phyloP scores from a whole-genome alignment of 1,140 invertebrate species.

The Meteorus sp. region DNA sequence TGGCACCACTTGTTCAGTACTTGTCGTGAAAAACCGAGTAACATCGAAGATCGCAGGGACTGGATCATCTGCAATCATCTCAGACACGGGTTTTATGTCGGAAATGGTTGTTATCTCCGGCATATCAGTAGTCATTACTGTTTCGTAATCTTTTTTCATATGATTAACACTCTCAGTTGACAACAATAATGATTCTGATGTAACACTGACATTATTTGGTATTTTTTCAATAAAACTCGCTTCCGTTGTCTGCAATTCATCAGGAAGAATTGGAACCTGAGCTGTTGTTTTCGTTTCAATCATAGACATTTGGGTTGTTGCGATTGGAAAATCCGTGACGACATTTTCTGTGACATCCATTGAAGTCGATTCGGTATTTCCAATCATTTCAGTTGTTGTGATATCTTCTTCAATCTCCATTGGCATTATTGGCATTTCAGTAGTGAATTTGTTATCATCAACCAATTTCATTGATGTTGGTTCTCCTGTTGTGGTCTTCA shows the following conservation, averaged over 20 bases:
- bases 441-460: constrained; percentile 47
- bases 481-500: constrained; percentile 13
- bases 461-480: constrained; percentile 30
- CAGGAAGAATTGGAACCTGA: constrained; percentile 51
- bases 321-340: constrained; percentile 21
- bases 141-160: not conserved
- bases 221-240: constrained; percentile 20
- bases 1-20: constrained; percentile 28
- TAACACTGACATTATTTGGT: not conserved
- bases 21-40: constrained; percentile 35
- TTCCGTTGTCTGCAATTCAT: constrained; percentile 50
- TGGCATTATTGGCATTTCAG: constrained; percentile 51
- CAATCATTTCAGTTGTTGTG: constrained; percentile 40
- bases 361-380: constrained; percentile 28
- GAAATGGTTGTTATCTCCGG: constrained; percentile 30
- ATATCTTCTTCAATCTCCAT: constrained; percentile 52
- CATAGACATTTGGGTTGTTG: constrained; percentile 37
- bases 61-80: constrained; percentile 46
- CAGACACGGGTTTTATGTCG: constrained; percentile 50
- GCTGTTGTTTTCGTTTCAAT: constrained; percentile 49
- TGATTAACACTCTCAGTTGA: constrained; percentile 1
- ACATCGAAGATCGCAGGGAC: constrained; percentile 41
- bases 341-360: constrained; percentile 1
- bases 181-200: not conserved
- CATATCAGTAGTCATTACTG: constrained; percentile 25